A percentile compares a stretch with the other conserved stretches of the same genome.
These are phyloP conservation scores for Myopa tessellatipennis DNA, from an alignment of 2,888 invertebrate species.

Conservation along the genomic window DNA sequence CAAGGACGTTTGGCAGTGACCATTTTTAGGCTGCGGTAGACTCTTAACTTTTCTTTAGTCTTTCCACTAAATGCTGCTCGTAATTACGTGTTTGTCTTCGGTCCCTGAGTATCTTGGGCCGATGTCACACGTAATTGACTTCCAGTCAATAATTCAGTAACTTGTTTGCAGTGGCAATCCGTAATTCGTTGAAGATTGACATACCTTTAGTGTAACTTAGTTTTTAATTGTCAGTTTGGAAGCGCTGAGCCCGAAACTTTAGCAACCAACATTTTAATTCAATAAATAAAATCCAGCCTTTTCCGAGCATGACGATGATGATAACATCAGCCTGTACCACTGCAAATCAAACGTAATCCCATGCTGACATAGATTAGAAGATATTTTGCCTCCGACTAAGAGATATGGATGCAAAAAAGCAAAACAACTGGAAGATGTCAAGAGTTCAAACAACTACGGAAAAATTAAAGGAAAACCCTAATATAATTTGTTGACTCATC, in stretches of 20 bases:
- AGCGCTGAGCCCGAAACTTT: neutral
- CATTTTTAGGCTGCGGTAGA: too few species aligned
- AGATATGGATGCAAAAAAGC: neutral
- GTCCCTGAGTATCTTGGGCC: too few species aligned
- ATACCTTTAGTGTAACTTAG: neutral
- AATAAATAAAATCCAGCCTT: conserved; percentile 7
- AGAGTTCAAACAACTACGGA: too few species aligned
- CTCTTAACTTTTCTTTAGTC: too few species aligned
- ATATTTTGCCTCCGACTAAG: conserved; percentile 43
- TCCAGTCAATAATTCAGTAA: neutral
- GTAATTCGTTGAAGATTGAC: conserved; percentile 31
- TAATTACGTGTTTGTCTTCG: too few species aligned
- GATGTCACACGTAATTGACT: conserved; percentile 22
- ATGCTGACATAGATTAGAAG: conserved; percentile 63
- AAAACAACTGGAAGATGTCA: neutral
- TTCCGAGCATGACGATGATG: conserved; percentile 1
- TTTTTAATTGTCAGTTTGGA: conserved; percentile 19
- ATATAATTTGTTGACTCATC: too few species aligned
- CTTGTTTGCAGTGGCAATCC: neutral
- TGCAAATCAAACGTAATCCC: conserved; percentile 60
- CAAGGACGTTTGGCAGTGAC: too few species aligned
- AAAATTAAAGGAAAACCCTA: too few species aligned
- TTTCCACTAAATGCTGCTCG: too few species aligned
- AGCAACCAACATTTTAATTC: conserved; percentile 22
- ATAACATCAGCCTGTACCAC: conserved; percentile 35